Evolutionary conservation across 1,140 invertebrate species (phyloP).

Genomic region (Drosophila insularis): DNA sequence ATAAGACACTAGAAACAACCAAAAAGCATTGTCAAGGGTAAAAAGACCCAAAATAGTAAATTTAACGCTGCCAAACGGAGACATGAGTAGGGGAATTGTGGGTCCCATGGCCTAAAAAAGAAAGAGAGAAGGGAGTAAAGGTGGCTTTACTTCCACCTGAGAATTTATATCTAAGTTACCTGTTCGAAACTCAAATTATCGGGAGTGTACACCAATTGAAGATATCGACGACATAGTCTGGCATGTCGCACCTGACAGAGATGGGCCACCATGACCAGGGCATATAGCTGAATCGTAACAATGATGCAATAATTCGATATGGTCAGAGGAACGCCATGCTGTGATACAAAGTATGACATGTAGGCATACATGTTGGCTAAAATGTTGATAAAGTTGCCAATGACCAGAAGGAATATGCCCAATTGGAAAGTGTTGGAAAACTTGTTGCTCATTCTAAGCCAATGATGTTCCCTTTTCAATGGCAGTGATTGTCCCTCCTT

Average conservation of each 20-base stretch:
- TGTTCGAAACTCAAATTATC: constrained; percentile 22
- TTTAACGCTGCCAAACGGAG: constrained; percentile 27
- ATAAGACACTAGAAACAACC: constrained; percentile 66
- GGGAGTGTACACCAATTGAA: constrained; percentile 44
- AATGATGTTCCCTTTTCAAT: constrained; percentile 16
- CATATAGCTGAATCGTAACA: constrained; percentile 58
- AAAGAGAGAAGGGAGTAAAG: too few relatives aligned
- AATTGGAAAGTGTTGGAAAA: constrained; percentile 45
- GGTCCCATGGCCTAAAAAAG: constrained; percentile 36
- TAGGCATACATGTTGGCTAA: constrained; percentile 75
- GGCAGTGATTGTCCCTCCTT: not conserved
- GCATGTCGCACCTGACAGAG: constrained; percentile 50
- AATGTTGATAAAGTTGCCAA: constrained; percentile 65
- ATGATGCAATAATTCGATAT: constrained; percentile 72
- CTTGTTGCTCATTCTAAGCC: constrained; percentile 28
- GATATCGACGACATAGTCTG: constrained; percentile 25
- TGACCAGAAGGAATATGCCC: constrained; percentile 61
- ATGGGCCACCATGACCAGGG: constrained; percentile 55
- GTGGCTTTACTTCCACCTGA: too few relatives aligned
- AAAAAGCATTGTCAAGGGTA: constrained; percentile 60
- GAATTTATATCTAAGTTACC: too few relatives aligned
- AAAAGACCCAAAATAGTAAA: constrained; percentile 66
- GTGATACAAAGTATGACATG: constrained; percentile 67
- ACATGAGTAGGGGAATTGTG: constrained; percentile 37
- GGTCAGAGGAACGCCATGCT: constrained; percentile 61